These are phyloP conservation scores for Vultur gryphus DNA, from an alignment of 2,797 vertebrate species.

Conservation along the genomic window DNA sequence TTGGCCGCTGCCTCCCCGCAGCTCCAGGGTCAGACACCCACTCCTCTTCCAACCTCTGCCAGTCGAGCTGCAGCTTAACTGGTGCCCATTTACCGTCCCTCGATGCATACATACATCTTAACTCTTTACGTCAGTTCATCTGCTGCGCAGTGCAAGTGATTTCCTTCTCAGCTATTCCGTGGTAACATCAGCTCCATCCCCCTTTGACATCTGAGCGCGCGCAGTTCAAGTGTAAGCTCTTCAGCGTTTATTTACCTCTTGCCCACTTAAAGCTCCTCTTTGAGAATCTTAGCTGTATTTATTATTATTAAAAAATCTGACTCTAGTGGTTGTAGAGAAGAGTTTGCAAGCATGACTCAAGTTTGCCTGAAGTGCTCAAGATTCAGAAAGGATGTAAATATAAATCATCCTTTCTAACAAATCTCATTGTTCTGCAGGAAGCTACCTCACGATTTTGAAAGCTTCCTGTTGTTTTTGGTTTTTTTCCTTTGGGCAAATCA, in stretches of 20 bases:
- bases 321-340: background rate
- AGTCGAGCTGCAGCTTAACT: background rate
- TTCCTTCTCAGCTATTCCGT: background rate
- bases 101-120: rapidly evolving
- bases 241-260: background rate
- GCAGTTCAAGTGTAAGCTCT: background rate
- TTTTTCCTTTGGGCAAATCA: background rate
- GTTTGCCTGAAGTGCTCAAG: background rate
- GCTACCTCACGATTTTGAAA: background rate
- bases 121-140: background rate
- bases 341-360: background rate
- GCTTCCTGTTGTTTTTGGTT: background rate
- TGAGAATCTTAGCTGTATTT: background rate
- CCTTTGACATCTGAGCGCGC: too few relatives aligned
- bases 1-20: background rate
- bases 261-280: background rate
- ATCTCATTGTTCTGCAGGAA: background rate
- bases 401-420: background rate
- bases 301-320: background rate
- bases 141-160: background rate
- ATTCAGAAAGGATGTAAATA: background rate
- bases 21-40: background rate
- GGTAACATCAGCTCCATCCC: background rate
- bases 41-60: background rate
- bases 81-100: background rate